Conservation (phyloP, 2,888 invertebrate genomes). For the Ochropacha duplaris region DNA sequence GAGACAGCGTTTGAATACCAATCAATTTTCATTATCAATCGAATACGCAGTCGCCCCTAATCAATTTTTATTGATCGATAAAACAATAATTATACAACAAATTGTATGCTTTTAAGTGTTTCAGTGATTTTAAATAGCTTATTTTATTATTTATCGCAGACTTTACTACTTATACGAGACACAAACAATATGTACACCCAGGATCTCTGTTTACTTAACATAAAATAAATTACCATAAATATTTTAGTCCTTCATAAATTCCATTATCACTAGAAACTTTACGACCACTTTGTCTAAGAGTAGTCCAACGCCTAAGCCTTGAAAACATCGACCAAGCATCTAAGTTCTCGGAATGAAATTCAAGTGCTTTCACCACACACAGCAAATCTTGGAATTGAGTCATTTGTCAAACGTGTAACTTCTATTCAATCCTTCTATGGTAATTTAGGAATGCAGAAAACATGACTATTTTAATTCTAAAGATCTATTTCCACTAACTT, state of each 20-base stretch:
- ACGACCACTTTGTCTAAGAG: background rate
- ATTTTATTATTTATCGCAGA: no score
- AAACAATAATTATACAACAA: background rate
- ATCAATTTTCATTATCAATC: background rate
- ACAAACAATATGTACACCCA: background rate
- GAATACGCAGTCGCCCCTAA: background rate
- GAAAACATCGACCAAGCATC: background rate
- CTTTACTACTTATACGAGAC: background rate
- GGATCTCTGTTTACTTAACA: background rate
- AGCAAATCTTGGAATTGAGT: background rate
- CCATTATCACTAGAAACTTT: background rate
- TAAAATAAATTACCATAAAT: background rate
- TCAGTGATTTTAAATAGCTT: no score
- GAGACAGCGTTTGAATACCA: background rate
- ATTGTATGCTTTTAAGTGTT: no score
- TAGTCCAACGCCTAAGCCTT: background rate
- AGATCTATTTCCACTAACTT: conserved; percentile 65
- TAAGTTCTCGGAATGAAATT: background rate
- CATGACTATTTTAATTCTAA: conserved; percentile 18
- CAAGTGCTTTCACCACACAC: background rate
- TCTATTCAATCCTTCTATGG: background rate
- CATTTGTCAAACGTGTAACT: background rate
- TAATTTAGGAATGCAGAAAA: background rate
- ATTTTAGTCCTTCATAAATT: background rate
- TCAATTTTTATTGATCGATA: background rate